Base-by-base conservation (phyloP, 2,888 invertebrate genomes). In the Tachystola acroxantha region DNA sequence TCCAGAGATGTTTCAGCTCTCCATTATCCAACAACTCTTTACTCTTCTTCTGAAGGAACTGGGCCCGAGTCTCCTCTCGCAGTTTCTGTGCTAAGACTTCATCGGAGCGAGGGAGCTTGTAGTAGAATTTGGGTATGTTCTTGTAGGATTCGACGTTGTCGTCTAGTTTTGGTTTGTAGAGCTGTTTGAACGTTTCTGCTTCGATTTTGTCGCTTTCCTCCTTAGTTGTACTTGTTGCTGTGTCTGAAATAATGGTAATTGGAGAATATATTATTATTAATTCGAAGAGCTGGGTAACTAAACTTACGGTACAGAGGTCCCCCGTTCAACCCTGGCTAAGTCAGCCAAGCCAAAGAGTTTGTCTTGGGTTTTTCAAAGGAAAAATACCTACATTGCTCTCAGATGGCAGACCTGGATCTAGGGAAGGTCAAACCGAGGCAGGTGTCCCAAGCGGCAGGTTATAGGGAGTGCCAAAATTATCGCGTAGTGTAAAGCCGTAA, bases 1-100 rank as follows among this genome's bases (percentile, higher is more conserved):
- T 90, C 96, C 96, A 97, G 1, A 98, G 76, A 27, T 93, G 91
- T 73, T 94, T 93, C 34, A 97, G 71, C 73, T 98, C 97, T 62
- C 93, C 93, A 65, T 95, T 96, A 69, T 96, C 95, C 13, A 98
- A 74, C 19, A 97, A 78, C 57, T 96, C 93, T 56, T 93, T 90
- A 43, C 95, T 96, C 60, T 94, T 91, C 64, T 94, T 91, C 74
- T 97, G 95, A 31, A 98, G 75, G 66, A 97, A 95, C 43, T 95
- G 90, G 1, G 96, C 95, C 57, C 96, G 88, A 0, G 96, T 94
- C 71, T 97, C 97, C 74, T 97, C 96, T 37, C 96, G 88, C 27
- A 97, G 74, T 72, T 96, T 95, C 61, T 94, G 93, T 1, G 93
- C 89, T 2, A 96, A 61, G 4, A 92, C 87, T 57, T 96, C 95